Base-by-base conservation (phyloP, 2,888 invertebrate species). In the Lithophane ornitopus region DNA sequence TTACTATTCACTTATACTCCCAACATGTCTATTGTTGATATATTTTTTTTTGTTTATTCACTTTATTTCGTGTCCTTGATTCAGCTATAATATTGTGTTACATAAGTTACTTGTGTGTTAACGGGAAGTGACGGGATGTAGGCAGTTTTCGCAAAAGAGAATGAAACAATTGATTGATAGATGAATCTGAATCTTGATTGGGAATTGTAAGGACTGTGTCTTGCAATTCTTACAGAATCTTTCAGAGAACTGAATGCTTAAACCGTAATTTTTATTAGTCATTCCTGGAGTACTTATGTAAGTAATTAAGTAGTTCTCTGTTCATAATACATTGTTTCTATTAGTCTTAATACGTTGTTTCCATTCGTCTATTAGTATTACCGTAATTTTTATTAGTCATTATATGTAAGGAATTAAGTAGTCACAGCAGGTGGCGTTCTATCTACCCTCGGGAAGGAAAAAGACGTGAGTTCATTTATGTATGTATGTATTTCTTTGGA, bases 1-100 rank as follows among this genome's bases (percentile, higher is more conserved):
- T 87, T 86, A 80, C 80, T 83, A 86, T 87, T 83, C 75, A 82
- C 67, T 82, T 81, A 80, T 76, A 77, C 46, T 69, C 34, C 68
- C 54, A 65, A 28, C 54, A 74, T 82, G 70, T 84, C 54, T 78
- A 71, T 83, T 70, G 76, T 68, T 46, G 63, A 65, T 74, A 59
- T 82, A 70, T 71, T 70, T 58, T 81, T 49, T 76, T 70, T 78
- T 74, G 65, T 85, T 59, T 86, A 76, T 78, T 59, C 49, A 67
- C 67, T 81, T 71, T 68, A 72, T 76, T 74, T 74, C 49, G 74
- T 74, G 79, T 54, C 79, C 78, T 72, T 78, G 83, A 81, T 86
- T 79, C 66, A 54, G 66, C 69, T 68, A 52, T 74, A 76, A 80
- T 62, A 76, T 84, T 80, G n/a, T 71, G 68, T 80, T 26, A 56